Evolutionary conservation across 2,797 vertebrate genomes (phyloP).

Genomic region (Anniella stebbinsi): DNA sequence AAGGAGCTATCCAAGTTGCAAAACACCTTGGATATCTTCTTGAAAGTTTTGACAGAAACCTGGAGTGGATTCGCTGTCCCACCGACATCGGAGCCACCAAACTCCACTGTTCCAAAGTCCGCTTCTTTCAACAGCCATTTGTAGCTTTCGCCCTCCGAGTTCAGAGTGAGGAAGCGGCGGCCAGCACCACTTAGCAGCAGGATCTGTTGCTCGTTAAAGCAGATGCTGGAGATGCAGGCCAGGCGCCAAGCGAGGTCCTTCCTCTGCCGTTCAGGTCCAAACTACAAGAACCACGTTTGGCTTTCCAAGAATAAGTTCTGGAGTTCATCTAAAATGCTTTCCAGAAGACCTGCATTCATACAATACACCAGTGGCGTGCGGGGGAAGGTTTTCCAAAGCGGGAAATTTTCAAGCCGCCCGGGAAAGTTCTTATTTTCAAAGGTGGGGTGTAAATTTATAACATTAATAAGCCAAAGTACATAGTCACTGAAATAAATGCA

Average conservation of each 20-base stretch:
- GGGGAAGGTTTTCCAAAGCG: too few species aligned
- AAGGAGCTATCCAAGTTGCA: too few species aligned
- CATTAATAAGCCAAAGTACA: neutral
- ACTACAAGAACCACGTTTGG: neutral
- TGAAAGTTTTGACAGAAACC: too few species aligned
- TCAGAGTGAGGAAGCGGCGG: too few species aligned
- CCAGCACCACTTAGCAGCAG: neutral
- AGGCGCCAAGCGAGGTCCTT: neutral
- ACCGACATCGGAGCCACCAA: too few species aligned
- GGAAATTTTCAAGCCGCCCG: too few species aligned
- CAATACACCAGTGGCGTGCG: neutral
- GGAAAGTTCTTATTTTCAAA: neutral
- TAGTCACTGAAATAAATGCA: too few species aligned
- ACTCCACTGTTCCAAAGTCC: neutral
- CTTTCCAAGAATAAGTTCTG: constrained; percentile 35
- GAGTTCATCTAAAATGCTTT: constrained; percentile 42
- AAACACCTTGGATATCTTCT: too few species aligned
- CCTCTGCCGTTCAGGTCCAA: neutral
- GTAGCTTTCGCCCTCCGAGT: too few species aligned
- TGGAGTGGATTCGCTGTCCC: too few species aligned
- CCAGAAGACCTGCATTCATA: neutral
- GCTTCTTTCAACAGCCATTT: neutral
- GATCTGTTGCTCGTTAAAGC: neutral
- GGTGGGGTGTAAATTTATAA: neutral
- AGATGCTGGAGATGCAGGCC: neutral